Evolutionary conservation across 64 coral and sea anemone species (phyloP).

Genomic region (Pachyseris speciosa): DNA sequence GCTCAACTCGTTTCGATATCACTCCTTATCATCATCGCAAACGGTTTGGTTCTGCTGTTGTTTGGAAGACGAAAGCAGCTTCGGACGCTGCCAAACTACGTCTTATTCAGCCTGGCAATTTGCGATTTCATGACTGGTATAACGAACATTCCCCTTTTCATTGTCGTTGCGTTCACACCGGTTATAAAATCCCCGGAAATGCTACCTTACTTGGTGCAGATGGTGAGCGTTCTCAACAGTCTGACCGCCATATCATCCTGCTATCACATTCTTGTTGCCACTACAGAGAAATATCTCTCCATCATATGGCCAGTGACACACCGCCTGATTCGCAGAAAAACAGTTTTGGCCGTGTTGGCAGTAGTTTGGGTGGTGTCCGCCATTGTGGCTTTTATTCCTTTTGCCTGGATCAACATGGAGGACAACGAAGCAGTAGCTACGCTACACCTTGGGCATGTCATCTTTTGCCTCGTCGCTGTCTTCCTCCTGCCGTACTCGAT

Average conservation of each 20-base stretch:
- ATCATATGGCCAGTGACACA: conserved; percentile 26
- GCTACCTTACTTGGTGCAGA: background rate
- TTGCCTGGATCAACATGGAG: background rate
- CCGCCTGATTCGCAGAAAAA: background rate
- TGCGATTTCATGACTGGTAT: conserved; percentile 4
- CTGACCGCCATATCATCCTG: conserved; percentile 26
- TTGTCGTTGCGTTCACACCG: background rate
- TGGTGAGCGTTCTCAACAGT: background rate
- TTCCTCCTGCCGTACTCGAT: background rate
- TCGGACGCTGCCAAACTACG: conserved; percentile 2
- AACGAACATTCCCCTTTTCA: conserved; percentile 14
- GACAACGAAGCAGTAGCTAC: background rate
- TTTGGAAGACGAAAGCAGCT: background rate
- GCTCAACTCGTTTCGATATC: background rate
- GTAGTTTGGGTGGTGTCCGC: conserved; percentile 14
- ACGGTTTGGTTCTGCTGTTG: conserved; percentile 16
- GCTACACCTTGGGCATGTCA: background rate
- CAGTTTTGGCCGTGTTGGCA: background rate
- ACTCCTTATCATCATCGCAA: background rate
- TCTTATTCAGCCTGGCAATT: background rate
- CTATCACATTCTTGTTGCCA: conserved; percentile 26
- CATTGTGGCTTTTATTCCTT: conserved; percentile 6
- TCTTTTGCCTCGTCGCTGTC: background rate
- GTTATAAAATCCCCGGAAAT: background rate
- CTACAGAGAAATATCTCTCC: conserved; percentile 25